Conservation (phyloP, 2,113 vertebrate species). For the Aythya baeri region DNA sequence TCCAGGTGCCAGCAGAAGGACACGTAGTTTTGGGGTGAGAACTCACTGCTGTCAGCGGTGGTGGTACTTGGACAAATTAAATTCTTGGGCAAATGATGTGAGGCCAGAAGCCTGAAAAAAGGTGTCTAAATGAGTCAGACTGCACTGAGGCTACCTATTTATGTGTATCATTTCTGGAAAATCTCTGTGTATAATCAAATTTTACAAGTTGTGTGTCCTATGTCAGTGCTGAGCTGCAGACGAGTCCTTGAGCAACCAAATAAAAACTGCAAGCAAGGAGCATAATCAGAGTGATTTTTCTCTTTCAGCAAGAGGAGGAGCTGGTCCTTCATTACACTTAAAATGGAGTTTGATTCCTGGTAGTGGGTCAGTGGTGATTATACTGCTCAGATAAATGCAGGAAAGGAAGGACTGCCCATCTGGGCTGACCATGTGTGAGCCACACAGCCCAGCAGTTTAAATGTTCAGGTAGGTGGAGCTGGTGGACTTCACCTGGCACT, state of each 20-base stretch:
- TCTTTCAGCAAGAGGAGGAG: conserved; percentile 39
- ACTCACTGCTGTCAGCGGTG: background rate
- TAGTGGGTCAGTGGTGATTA: conserved; percentile 13
- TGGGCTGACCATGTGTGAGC: background rate
- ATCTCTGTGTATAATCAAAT: background rate
- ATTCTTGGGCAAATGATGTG: background rate
- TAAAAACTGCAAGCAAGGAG: background rate
- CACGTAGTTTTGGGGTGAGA: background rate
- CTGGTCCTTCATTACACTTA: background rate
- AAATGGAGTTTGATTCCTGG: conserved; percentile 13
- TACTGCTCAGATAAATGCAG: background rate
- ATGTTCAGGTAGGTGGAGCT: background rate
- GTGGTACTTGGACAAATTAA: background rate
- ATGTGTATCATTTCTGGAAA: background rate
- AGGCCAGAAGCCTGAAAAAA: conserved; percentile 10
- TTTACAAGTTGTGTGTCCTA: background rate
- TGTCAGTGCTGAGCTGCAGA: background rate
- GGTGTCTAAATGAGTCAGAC: background rate
- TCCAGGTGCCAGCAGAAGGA: background rate
- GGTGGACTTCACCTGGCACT: background rate
- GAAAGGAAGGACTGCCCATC: background rate
- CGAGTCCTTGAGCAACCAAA: background rate
- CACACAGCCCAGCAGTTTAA: background rate
- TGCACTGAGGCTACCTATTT: background rate
- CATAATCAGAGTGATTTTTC: background rate